Base-by-base conservation (phyloP, 2,888 invertebrate species). In the Phytoseiulus persimilis region DNA sequence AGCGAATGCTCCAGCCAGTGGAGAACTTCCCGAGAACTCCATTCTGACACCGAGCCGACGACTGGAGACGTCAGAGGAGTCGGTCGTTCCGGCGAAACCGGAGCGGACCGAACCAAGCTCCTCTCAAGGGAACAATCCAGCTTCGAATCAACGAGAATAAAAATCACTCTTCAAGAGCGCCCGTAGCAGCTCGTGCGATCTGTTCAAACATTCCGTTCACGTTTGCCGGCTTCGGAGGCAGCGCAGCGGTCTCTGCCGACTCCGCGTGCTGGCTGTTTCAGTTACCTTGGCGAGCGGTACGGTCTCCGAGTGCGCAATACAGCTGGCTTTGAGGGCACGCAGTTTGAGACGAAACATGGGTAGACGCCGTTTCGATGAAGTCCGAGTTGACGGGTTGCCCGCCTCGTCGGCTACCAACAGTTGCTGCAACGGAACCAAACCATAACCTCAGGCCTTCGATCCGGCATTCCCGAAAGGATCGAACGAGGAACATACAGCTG, bases 11-110 rank as follows among this genome's bases (percentile, higher is more conserved):
- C 96, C 91, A 99, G 93, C 98, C 98, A 99, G 14, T 94, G 94
- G 90, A 96, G 96, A 0, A 98, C 98, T 92, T 98, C 98, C 90
- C 95, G 95, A 14, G 96, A 95, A 65, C 96, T 95, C 98, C 98
- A 98, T 89, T 92, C 92, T 33, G 92, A 91, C 92, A 94, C 91
- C 93, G 91, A 91, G n/a, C 90, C 87, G 11, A 18, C 65, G 18
- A 65, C 65, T 65, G 65, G 65, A 65, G 65, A 65, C 65, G 65
- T 83, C 32, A 90, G 45, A 28, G 90, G 83, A 23, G n/a, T 31
- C 28, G 90, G 90, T 46, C 31, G 31, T 32, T 65, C 84, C 32
- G 39, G 39, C 32, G 39, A 84, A 33, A 33, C 33, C 84, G 39
- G 32, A 33, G 84, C 39, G 23, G 33, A 84, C 65, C 65, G 65